These are phyloP conservation scores for Corbicula japonica DNA, from an alignment of 2,888 invertebrate species.

Conservation along the genomic window DNA sequence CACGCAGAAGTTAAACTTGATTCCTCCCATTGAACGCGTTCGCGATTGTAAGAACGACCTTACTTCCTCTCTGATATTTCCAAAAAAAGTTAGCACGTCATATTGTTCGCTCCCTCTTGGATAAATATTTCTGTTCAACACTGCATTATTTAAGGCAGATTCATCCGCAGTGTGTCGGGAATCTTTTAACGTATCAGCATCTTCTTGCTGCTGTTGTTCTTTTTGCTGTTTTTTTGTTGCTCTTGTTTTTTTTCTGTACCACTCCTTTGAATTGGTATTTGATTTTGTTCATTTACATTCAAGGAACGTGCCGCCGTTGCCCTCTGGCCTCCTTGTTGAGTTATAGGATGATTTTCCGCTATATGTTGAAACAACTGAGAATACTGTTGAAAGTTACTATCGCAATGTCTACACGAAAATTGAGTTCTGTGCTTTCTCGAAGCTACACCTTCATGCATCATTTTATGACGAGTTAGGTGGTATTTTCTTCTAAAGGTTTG, in stretches of 20 bases:
- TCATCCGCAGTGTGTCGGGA: conserved; percentile 4
- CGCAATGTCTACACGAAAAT: conserved; percentile 32
- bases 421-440: not conserved
- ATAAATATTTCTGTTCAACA: conserved; percentile 35
- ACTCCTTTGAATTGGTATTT: not conserved
- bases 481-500: conserved; percentile 13
- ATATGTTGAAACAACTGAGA: conserved; percentile 23
- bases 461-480: conserved; percentile 3
- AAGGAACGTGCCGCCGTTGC: not conserved
- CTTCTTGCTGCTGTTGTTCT: not conserved
- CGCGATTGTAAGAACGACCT: conserved; percentile 5
- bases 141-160: conserved; percentile 19
- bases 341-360: conserved; percentile 19
- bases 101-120: conserved; percentile 34
- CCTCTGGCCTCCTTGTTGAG: conserved; percentile 21
- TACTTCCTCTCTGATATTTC: conserved; percentile 21
- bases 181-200: not conserved
- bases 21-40: conserved; percentile 7
- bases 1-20: conserved; percentile 49
- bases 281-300: not conserved
- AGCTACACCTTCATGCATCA: not conserved
- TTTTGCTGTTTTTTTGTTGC: not conserved
- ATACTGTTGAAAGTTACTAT: conserved; percentile 20
- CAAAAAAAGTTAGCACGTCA: conserved; percentile 48
- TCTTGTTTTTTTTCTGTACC: not conserved